Evolutionary conservation across 2,888 invertebrate genomes (phyloP).

Genomic region (Spilarctia lutea): DNA sequence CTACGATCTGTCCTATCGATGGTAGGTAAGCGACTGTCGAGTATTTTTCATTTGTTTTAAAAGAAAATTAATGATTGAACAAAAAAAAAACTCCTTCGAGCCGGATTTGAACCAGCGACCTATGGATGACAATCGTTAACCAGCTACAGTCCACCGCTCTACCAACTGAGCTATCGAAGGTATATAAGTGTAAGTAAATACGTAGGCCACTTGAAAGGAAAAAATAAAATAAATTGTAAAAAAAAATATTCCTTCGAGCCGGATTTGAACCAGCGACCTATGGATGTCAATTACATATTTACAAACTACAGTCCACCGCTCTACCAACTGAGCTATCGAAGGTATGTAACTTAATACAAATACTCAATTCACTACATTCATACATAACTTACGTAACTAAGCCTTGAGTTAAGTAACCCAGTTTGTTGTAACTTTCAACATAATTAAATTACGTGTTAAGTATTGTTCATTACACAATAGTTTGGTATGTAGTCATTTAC

Average conservation of each 20-base stretch:
- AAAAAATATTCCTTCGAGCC: slow-evolving; percentile 42
- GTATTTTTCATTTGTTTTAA: background rate
- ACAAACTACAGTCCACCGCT: slow-evolving; percentile 83
- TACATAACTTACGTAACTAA: background rate
- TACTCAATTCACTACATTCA: background rate
- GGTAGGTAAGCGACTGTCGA: slow-evolving; percentile 43
- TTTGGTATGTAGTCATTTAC: slow-evolving; percentile 56
- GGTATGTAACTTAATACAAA: background rate
- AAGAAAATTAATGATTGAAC: background rate
- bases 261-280: slow-evolving; percentile 89
- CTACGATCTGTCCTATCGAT: slow-evolving; percentile 86
- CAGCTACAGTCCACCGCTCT: slow-evolving; percentile 86
- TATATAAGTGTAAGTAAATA: slow-evolving; percentile 17
- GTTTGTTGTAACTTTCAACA: slow-evolving; percentile 10
- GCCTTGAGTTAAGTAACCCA: slow-evolving; percentile 4
- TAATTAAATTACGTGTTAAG: slow-evolving; percentile 34
- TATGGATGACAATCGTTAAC: slow-evolving; percentile 76
- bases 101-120: slow-evolving; percentile 88
- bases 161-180: slow-evolving; percentile 87
- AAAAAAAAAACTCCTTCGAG: slow-evolving; percentile 80
- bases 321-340: slow-evolving; percentile 80
- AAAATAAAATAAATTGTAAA: background rate
- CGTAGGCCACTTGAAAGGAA: background rate
- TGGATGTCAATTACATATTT: slow-evolving; percentile 71
- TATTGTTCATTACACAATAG: slow-evolving; percentile 31